Conservation (phyloP, 2,797 vertebrate species). For the Schizopygopsis malacanthus region DNA sequence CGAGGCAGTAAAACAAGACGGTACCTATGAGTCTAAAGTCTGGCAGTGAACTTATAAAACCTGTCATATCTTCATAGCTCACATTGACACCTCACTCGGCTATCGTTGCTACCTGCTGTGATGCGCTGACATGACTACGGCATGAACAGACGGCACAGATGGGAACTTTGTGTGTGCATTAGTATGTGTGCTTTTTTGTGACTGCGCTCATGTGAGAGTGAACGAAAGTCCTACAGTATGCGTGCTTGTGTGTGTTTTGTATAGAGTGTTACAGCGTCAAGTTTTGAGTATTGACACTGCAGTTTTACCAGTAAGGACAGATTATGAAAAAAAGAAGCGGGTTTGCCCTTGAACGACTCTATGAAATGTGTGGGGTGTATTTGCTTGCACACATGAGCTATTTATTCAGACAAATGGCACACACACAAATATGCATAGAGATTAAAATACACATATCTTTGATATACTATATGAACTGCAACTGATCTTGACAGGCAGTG, state of each 20-base stretch:
- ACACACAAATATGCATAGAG: not conserved
- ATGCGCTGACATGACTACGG: conserved; percentile 37
- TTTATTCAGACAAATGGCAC: not conserved
- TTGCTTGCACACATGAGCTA: not conserved
- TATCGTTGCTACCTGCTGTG: conserved; percentile 45
- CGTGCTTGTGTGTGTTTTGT: conserved; percentile 29
- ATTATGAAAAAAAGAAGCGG: not conserved
- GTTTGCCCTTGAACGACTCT: not conserved
- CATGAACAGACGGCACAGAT: conserved; percentile 55
- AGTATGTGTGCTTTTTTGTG: conserved; percentile 8
- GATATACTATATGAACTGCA: not conserved
- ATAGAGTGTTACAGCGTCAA: not conserved
- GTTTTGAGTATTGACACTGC: not conserved
- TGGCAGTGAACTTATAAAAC: conserved; percentile 55
- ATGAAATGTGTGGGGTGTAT: not conserved
- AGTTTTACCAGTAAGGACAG: not conserved
- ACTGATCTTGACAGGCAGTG: not conserved
- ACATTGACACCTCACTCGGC: conserved; percentile 49
- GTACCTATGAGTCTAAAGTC: conserved; percentile 41
- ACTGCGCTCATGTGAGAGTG: conserved; percentile 1
- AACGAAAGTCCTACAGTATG: not conserved
- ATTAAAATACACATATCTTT: not conserved
- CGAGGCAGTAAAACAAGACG: conserved; percentile 31
- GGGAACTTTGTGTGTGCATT: conserved; percentile 40
- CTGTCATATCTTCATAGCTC: conserved; percentile 48